Percentiles rank a stretch among this genome's conserved stretches.
These are phyloP conservation scores for Enteromius viviparus DNA, from an alignment of 2,797 vertebrate species.

Conservation along the genomic window DNA sequence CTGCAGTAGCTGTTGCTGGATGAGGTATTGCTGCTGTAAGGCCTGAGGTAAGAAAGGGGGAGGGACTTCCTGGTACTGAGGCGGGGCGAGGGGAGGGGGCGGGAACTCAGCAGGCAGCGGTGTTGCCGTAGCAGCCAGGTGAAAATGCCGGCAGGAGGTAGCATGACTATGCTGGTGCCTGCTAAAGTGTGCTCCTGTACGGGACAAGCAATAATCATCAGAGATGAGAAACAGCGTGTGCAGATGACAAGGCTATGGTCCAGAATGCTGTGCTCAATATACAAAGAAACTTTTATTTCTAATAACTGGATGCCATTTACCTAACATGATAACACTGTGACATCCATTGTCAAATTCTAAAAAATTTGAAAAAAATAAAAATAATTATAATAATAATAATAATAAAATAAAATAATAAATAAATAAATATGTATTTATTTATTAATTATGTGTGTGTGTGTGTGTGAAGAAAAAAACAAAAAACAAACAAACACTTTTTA, in stretches of 20 bases:
- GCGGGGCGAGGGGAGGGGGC: constrained; percentile 71
- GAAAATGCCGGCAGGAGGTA: constrained; percentile 99
- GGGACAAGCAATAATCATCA: constrained; percentile 40
- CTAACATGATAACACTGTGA: too few species aligned
- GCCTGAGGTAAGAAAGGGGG: constrained; percentile 99
- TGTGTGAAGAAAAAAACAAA: too few species aligned
- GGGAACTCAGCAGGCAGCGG: constrained; percentile 90
- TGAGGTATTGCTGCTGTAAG: constrained; percentile 99
- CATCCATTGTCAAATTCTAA: too few species aligned
- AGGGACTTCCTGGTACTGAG: constrained; percentile 95
- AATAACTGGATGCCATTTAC: too few species aligned
- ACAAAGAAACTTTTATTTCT: not conserved
- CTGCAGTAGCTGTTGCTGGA: constrained; percentile 97
- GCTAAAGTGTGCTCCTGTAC: constrained; percentile 96
- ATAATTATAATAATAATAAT: too few species aligned
- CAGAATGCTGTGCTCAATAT: not conserved
- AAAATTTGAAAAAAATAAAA: too few species aligned
- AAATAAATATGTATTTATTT: too few species aligned
- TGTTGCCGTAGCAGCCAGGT: constrained; percentile 91
- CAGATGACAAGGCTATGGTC: not conserved
- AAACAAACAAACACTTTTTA: too few species aligned
- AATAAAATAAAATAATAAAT: too few species aligned
- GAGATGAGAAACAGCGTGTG: not conserved
- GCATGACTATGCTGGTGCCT: constrained; percentile 98
- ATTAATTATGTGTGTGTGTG: too few species aligned